These are phyloP conservation scores for Periophthalmus modestus DNA, from an alignment of 2,113 vertebrate genomes.

Conservation along the genomic window DNA sequence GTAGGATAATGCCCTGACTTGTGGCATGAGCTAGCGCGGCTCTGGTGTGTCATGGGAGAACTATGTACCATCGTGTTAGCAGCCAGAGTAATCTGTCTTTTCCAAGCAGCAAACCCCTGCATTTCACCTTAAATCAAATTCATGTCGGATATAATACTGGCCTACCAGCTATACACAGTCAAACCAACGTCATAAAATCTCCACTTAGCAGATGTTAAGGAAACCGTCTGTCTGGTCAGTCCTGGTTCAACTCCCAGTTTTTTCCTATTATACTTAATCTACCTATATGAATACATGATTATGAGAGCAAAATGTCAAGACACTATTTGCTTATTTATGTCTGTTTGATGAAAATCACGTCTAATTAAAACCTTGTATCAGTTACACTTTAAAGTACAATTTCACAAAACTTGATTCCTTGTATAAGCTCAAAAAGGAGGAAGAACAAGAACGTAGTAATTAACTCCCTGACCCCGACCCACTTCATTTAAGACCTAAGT, in stretches of 20 bases:
- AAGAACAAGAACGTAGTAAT: no score
- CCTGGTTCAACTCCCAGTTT: not conserved
- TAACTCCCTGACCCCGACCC: no score
- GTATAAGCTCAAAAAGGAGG: no score
- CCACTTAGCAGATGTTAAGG: slow-evolving; percentile 1
- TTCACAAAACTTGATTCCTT: no score
- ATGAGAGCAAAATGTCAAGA: no score
- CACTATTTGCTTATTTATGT: no score
- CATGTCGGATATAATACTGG: slow-evolving; percentile 28
- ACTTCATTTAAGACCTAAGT: no score
- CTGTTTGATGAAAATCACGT: no score
- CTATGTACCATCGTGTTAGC: slow-evolving; percentile 16
- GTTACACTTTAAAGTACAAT: no score
- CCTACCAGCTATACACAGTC: slow-evolving; percentile 18
- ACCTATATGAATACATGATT: no score
- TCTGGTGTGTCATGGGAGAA: slow-evolving; percentile 9
- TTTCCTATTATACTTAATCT: not conserved
- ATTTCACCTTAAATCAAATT: slow-evolving; percentile 44
- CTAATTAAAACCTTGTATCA: no score
- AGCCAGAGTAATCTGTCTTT: slow-evolving; percentile 18
- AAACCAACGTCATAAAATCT: slow-evolving; percentile 31
- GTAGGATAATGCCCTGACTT: slow-evolving; percentile 30
- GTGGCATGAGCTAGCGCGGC: slow-evolving; percentile 31
- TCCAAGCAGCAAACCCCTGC: slow-evolving; percentile 8
- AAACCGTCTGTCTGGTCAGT: not conserved